phyloP scores from a whole-genome alignment of 2,888 invertebrate genomes.

The Elmis aenea region DNA sequence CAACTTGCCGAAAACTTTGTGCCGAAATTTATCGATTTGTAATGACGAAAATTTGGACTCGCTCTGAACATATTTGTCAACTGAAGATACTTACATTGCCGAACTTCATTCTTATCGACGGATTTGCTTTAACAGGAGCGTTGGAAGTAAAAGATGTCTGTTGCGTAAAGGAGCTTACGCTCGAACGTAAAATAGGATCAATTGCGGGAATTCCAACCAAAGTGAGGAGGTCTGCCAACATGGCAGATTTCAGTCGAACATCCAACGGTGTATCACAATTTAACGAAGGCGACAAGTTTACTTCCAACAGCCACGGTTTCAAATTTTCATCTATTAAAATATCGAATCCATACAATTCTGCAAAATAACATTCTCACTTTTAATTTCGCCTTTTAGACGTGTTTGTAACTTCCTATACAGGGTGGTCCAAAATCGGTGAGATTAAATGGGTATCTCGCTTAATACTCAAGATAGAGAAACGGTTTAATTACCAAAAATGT shows the following conservation, averaged over 20 bases:
- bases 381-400: too few relatives aligned
- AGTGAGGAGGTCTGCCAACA: slow-evolving; percentile 87
- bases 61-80: too few relatives aligned
- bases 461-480: too few relatives aligned
- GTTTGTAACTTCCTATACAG: too few relatives aligned
- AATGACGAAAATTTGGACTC: too few relatives aligned
- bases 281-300: slow-evolving; percentile 87
- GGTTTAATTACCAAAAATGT: too few relatives aligned
- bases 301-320: slow-evolving; percentile 94
- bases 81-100: slow-evolving; percentile 41
- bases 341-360: slow-evolving; percentile 92
- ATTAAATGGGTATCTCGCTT: too few relatives aligned
- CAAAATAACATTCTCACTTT: slow-evolving; percentile 30
- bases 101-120: slow-evolving; percentile 36
- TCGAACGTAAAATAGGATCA: slow-evolving; percentile 57
- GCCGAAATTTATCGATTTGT: too few relatives aligned
- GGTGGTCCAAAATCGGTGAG: too few relatives aligned
- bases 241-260: slow-evolving; percentile 85
- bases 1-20: too few relatives aligned
- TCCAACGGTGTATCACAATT: slow-evolving; percentile 92
- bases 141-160: slow-evolving; percentile 12
- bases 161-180: slow-evolving; percentile 23
- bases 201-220: slow-evolving; percentile 81
- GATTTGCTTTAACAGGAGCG: slow-evolving; percentile 16
- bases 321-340: slow-evolving; percentile 85